Conservation (phyloP, 37 sponge, comb jelly and placozoan species). For the Aphrocallistes beatrix region DNA sequence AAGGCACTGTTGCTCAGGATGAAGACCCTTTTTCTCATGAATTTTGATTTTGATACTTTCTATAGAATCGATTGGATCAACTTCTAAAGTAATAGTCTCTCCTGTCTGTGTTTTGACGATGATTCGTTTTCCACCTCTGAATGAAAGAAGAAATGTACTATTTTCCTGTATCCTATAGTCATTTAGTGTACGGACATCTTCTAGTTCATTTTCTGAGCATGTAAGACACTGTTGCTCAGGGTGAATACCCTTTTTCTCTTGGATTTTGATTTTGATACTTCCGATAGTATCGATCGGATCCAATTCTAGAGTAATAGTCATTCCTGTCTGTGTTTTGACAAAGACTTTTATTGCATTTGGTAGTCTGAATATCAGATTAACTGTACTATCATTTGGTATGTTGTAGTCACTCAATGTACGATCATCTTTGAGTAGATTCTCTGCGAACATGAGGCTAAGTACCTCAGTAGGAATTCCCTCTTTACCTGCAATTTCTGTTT, state of each 20-base stretch:
- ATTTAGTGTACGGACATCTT: conserved; percentile 38
- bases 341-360: conserved; percentile 36
- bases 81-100: background rate
- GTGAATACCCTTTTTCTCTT: conserved; percentile 46
- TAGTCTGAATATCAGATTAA: conserved; percentile 32
- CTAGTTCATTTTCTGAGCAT: conserved; percentile 42
- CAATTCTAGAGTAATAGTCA: conserved; percentile 42
- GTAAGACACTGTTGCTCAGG: conserved; percentile 43
- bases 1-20: background rate
- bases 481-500: too few species aligned
- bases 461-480: too few species aligned
- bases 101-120: background rate
- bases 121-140: background rate
- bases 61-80: background rate
- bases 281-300: conserved; percentile 41
- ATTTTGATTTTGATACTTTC: background rate
- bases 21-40: background rate
- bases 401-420: too few species aligned
- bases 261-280: conserved; percentile 44
- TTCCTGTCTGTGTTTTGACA: conserved; percentile 46
- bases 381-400: too few species aligned
- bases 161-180: conserved; percentile 51
- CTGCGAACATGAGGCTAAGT: too few species aligned
- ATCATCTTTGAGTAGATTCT: too few species aligned
- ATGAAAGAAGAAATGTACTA: conserved; percentile 25